phyloP scores from a whole-genome alignment of 2,888 invertebrate genomes.

The Drosophila kokeensis region DNA sequence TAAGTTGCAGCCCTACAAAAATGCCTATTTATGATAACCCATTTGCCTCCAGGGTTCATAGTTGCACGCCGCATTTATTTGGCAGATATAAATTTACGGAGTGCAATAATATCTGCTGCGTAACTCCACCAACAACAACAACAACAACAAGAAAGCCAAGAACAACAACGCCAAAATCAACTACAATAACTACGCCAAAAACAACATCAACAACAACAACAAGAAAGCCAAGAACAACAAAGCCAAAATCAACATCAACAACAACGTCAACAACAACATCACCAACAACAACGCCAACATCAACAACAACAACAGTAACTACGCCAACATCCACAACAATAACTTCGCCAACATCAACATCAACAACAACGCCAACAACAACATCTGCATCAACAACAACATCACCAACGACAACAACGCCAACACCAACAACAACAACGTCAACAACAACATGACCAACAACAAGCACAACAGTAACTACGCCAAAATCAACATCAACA shows the following conservation, averaged over 20 bases:
- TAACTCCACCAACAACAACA: slow-evolving; percentile 9
- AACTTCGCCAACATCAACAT: background rate
- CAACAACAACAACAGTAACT: accelerated
- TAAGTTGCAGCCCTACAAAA: background rate
- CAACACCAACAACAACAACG: background rate
- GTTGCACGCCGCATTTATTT: background rate
- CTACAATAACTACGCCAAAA: background rate
- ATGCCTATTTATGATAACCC: background rate
- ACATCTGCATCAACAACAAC: background rate
- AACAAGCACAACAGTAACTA: background rate
- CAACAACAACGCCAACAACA: background rate
- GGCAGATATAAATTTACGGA: slow-evolving; percentile 1
- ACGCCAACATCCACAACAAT: too few species aligned
- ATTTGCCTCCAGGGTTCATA: background rate
- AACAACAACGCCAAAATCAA: slow-evolving; percentile 2
- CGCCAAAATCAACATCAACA: background rate
- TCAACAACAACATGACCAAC: background rate
- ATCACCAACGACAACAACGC: background rate
- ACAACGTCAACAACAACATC: too few species aligned
- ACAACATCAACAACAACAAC: slow-evolving; percentile 7
- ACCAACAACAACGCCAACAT: background rate
- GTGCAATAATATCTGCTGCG: slow-evolving; percentile 40
- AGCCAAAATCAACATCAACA: background rate
- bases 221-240: too few species aligned
- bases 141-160: slow-evolving; percentile 5